Evolutionary conservation across 2,797 vertebrate genomes (phyloP).

Genomic region (Trachops cirrhosus): DNA sequence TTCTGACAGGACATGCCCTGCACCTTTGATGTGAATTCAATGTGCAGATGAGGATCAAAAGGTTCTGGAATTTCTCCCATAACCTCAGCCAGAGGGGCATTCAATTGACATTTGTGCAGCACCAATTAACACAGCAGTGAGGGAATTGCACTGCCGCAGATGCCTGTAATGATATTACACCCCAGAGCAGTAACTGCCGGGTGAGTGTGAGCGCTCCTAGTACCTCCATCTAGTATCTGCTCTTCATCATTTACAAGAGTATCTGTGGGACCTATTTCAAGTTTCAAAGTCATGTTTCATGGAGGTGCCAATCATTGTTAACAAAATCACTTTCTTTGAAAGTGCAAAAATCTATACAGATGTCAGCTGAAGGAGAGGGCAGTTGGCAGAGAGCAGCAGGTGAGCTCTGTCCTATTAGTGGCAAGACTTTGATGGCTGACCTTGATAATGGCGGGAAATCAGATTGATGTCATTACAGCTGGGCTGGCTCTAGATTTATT

Average conservation of each 20-base stretch:
- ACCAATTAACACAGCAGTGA: neutral
- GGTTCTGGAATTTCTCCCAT: neutral
- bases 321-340: slow-evolving; percentile 68
- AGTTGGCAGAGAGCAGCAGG: slow-evolving; percentile 19
- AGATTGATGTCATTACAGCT: neutral
- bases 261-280: neutral
- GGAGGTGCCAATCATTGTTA: slow-evolving; percentile 58
- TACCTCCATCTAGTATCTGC: neutral
- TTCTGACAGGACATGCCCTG: neutral
- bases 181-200: neutral
- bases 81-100: neutral
- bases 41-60: neutral
- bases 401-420: slow-evolving; percentile 30
- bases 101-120: neutral
- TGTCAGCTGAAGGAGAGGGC: slow-evolving; percentile 43
- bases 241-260: neutral
- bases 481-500: neutral
- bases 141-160: neutral
- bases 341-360: slow-evolving; percentile 44
- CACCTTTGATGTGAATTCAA: neutral
- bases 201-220: neutral
- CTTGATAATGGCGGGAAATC: slow-evolving; percentile 60
- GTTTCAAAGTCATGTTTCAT: neutral
- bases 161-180: neutral
- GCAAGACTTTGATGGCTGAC: slow-evolving; percentile 52